Base-by-base conservation (phyloP, 2,797 vertebrate species). In the Cuculus canorus region DNA sequence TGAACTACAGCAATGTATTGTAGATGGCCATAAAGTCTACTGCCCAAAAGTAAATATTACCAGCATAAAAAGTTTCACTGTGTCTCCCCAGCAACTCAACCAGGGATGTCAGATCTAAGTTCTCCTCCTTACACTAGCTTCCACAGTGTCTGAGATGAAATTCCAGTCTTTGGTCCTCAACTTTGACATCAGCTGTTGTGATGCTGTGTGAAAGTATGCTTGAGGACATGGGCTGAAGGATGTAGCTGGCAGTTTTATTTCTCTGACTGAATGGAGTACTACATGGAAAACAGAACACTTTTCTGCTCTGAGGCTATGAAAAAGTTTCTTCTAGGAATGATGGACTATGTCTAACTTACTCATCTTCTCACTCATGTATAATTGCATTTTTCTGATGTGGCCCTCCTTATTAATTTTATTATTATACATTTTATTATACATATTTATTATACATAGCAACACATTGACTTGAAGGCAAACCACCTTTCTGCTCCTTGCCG, bases 371-470 rank as follows among this genome's bases (percentile, higher is more conserved):
- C 11, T 2, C 57, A 50, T 1, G 1, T n/a, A 43, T 12, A 80
- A 94, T 25, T 64, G 54, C 7, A 10, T 37, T 53, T 82, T 45
- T 91, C 21, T 69, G 43, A 72, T 47, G 37, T n/a, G 63, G 18
- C 24, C 54, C 32, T 93, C 24, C 24, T 84, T 56, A 41, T 41
- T 37, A n/a, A n/a, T n/a, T n/a, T n/a, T n/a, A n/a, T n/a, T n/a
- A n/a, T n/a, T n/a, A n/a, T n/a, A n/a, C n/a, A n/a, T n/a, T n/a
- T n/a, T n/a, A n/a, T n/a, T n/a, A n/a, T n/a, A n/a, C n/a, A n/a
- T n/a, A n/a, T n/a, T 84, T 56, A 41, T 41, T 37, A 64, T 45
- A 90, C n/a, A 48, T 82, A 50, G 54, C 61, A 92, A 90, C n/a
- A 64, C 8, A 48, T 66, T 35, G 39, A 66, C 53, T 65, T 56